These are phyloP conservation scores for Ophion obscuratus DNA, from an alignment of 2,888 invertebrate species.

Conservation along the genomic window DNA sequence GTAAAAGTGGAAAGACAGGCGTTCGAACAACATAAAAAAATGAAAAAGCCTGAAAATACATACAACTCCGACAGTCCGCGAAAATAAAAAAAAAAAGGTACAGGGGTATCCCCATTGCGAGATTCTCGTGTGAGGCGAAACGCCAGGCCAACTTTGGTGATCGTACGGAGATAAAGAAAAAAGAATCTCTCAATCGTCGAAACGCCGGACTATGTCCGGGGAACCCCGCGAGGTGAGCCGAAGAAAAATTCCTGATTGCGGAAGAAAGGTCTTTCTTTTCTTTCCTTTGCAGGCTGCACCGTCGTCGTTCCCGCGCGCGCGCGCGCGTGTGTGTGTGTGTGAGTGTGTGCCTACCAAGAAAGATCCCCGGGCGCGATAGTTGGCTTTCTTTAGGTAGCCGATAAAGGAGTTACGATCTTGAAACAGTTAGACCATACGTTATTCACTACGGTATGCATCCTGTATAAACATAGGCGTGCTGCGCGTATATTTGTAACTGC, in stretches of 20 bases:
- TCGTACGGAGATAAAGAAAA: constrained; percentile 55
- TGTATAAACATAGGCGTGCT: not conserved
- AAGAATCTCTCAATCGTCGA: constrained; percentile 50
- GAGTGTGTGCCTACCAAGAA: constrained; percentile 15
- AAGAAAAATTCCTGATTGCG: constrained; percentile 63
- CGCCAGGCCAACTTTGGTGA: constrained; percentile 54
- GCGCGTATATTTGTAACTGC: constrained; percentile 22
- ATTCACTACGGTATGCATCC: constrained; percentile 6
- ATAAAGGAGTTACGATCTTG: constrained; percentile 60
- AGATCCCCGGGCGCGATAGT: constrained; percentile 57
- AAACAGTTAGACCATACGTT: constrained; percentile 49
- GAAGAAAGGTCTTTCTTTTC: constrained; percentile 62
- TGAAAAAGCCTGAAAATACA: constrained; percentile 9
- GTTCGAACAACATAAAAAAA: constrained; percentile 20
- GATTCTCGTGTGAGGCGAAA: constrained; percentile 51
- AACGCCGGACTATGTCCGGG: constrained; percentile 28
- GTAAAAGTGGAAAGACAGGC: not conserved
- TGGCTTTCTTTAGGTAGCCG: constrained; percentile 47
- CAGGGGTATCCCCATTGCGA: constrained; percentile 31
- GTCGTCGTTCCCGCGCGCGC: not conserved
- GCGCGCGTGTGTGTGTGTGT: too few relatives aligned
- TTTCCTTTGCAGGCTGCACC: constrained; percentile 20
- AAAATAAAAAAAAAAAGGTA: constrained; percentile 23
- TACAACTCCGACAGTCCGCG: constrained; percentile 24
- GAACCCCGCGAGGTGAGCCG: constrained; percentile 3